Conservation (phyloP, 2,113 vertebrate species). For the Tyrannus savana region DNA sequence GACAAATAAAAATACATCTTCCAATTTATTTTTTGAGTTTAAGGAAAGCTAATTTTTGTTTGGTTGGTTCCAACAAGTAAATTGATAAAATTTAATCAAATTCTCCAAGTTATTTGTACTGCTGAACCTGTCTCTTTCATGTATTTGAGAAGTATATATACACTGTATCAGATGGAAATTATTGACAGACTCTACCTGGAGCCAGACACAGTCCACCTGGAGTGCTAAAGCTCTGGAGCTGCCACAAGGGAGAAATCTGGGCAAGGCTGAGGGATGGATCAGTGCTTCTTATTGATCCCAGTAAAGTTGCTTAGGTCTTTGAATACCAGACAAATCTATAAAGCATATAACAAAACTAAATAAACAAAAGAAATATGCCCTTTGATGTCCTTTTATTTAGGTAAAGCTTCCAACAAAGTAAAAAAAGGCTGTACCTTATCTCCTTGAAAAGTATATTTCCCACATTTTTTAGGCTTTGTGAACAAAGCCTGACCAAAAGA, state of each 20-base stretch:
- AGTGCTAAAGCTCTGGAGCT: not conserved
- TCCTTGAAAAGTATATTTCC: not conserved
- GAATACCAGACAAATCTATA: not conserved
- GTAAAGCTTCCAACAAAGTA: not conserved
- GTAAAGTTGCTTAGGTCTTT: not conserved
- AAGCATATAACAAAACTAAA: not conserved
- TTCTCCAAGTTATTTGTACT: not conserved
- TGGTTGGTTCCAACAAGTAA: not conserved
- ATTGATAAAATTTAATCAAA: not conserved
- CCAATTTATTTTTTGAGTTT: not conserved
- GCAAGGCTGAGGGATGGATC: not conserved
- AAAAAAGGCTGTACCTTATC: not conserved
- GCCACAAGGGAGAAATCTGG: not conserved
- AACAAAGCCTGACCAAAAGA: not conserved
- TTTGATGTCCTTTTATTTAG: not conserved
- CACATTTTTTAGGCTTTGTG: not conserved
- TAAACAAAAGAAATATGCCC: not conserved
- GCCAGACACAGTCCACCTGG: conserved; percentile 28
- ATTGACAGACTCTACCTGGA: conserved; percentile 49
- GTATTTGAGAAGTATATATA: conserved; percentile 5
- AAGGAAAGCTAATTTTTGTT: not conserved
- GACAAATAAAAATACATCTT: not conserved
- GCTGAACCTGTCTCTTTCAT: not conserved
- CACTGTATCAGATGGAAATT: conserved; percentile 1
- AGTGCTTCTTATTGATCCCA: conserved; percentile 4